A percentile compares a stretch with the other conserved stretches of the same genome.
phyloP scores from a whole-genome alignment of 1,140 invertebrate genomes.

The Littorina saxatilis region DNA sequence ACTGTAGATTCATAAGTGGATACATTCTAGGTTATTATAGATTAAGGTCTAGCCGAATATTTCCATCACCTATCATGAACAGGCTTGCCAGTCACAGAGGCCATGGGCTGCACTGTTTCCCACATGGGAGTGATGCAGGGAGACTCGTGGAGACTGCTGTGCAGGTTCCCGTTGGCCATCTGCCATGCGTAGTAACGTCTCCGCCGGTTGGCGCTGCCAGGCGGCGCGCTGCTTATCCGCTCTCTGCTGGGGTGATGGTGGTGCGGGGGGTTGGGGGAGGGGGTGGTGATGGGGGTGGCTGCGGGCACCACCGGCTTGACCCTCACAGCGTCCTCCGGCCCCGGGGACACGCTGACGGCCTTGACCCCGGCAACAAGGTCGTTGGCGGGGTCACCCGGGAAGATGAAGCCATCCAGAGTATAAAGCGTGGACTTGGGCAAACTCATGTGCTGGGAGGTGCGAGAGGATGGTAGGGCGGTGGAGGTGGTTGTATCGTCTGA shows the following conservation, averaged over 20 bases:
- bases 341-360: not conserved
- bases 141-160: slow-evolving; percentile 31
- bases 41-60: too few species aligned
- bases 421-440: slow-evolving; percentile 5
- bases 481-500: not conserved
- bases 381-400: slow-evolving; percentile 21
- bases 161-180: slow-evolving; percentile 44
- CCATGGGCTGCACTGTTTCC: slow-evolving; percentile 29
- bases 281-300: not conserved
- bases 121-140: slow-evolving; percentile 48
- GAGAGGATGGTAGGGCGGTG: not conserved
- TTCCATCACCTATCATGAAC: too few species aligned
- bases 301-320: not conserved
- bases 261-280: not conserved
- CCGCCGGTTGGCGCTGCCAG: not conserved
- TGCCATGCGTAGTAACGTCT: slow-evolving; percentile 47
- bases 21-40: too few species aligned
- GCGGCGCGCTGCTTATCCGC: slow-evolving; percentile 3
- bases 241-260: not conserved
- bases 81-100: not conserved
- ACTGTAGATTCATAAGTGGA: too few species aligned
- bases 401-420: slow-evolving; percentile 36
- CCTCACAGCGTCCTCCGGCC: not conserved
- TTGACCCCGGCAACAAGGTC: slow-evolving; percentile 16
- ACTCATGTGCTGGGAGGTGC: not conserved